Evolutionary conservation across 2,888 invertebrate genomes (phyloP), one percentile per base, ranked within the genome.

Genomic region (Drosophila longiperda): DNA sequence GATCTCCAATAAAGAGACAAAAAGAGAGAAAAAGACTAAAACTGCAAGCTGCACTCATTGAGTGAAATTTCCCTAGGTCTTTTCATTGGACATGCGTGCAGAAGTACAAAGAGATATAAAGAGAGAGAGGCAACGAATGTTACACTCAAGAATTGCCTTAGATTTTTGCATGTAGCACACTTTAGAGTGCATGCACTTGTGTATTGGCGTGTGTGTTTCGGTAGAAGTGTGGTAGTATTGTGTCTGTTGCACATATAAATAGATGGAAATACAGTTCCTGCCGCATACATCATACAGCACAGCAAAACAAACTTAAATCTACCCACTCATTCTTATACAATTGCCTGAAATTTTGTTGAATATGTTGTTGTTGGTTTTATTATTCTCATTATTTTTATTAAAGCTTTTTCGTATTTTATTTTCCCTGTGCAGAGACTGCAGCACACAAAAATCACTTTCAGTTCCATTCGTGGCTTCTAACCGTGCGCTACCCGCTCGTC

Each of bases 361-460:
- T 73, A 45, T 45, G 45, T 7, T 45, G 20, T 45, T 20, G 20
- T 23, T 45, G 23, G 15, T 40, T 45, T 68, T 69, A 63, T 65
- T 74, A 42, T 67, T 54, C 64, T 72, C 58, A 62, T 60, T 63
- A 64, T 72, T 77, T 80, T 80, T 73, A 88, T 76, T 88, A 73
- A 80, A 85, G 71, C 78, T 78, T 77, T 55, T 82, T 63, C 11
- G 60, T 72, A 59, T 72, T 53, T 59, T 58, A 63, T 66, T 62
- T 54, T 64, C 42, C 45, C 78, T 60, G 66, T 75, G 75, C 73
- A 69, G 55, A 54, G 38, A 23, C 45, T 80, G 72, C 77, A 82
- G 49, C 55, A 62, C 33, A 62, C 36, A 42, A 60, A 60, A 69
- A 70, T 63, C 65, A 70, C 63, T 69, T 78, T 81, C 73, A 85